Evolutionary conservation across 2,797 vertebrate species (phyloP), one percentile per base, ranked within the genome.

Genomic region (Myoxocephalus aenaeus): DNA sequence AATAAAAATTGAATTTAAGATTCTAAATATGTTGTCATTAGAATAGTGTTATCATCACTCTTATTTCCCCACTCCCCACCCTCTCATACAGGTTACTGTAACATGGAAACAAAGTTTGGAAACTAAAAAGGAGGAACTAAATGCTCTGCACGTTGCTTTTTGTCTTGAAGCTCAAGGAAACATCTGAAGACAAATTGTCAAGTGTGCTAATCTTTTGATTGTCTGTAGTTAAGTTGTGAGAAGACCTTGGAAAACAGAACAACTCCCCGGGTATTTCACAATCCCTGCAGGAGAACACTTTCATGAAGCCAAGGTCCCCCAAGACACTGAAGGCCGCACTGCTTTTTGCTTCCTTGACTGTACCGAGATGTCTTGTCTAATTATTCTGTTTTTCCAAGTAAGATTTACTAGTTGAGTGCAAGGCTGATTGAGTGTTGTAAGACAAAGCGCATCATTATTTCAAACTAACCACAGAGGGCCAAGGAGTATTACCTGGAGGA

Each of bases 191-290:
- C 29, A 66, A 86, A 77, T 42, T 73, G 53, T 77, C 76, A 79
- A 56, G 53, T 66, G 57, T 76, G 48, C 51, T 81, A 65, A 84
- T 83, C 77, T 80, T 85, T 71, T 85, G 53, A 81, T 79, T 79
- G 54, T 78, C 61, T 83, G 42, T 32, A 48, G 42, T 78, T 48
- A 22, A 57, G 71, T 68, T 68, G 59, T 69, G 58, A 70, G 29
- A 68, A 73, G 79, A 84, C 77, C 78, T 75, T 79, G 68, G 44
- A 75, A 83, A 84, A 75, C 58, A 75, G 54, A 84, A 73, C 65
- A 77, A 66, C 40, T 86, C 70, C 64, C 22, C 8, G 1, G 7
- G 74, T 34, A 40, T 62, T 82, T 63, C 62, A 67, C 22, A 25
- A 17, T 70, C 59, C 65, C 75, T 44, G 5, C 44, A 59, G 68